Base-by-base conservation (phyloP, 2,113 vertebrate species). In the Procapra przewalskii region DNA sequence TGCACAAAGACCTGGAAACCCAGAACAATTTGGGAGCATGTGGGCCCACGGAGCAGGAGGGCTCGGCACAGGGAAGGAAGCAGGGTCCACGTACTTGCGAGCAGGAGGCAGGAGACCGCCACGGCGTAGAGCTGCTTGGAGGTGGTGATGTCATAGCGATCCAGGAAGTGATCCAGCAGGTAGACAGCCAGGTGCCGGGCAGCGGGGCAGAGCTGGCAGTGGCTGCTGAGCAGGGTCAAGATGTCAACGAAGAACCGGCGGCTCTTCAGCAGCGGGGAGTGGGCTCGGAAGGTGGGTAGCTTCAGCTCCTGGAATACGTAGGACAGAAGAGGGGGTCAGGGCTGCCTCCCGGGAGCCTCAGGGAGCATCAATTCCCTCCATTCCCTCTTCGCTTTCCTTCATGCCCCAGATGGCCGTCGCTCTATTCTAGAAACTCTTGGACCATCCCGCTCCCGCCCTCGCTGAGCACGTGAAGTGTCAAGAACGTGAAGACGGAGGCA, bases 101-200 rank as follows among this genome's bases (percentile, higher is more conserved):
- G 99, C 79, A 99, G 99, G 96, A 99, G 99, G 96, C 99, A 99
- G 96, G 99, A 99, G 88, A 99, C 98, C 0, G 99, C 99, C 87
- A 99, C 98, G 40, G 99, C 82, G 10, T 99, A 99, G 40, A 99
- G 99, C 95, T 99, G 99, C 98, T 99, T 99, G 97, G 97, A 96
- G 97, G 99, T 98, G 3, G 99, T 97, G 95, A 99, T 98, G 79
- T 99, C 99, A 1, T 99, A 99, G 98, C 99, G 99, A 95, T 99
- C 99, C 99, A 99, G 99, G 97, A 99, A 99, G 98, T 99, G 98
- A 98, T 99, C 99, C 97, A 99, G 98, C 97, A 99, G 98, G 98
- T 99, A 99, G 98, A 99, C 91, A 1, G 99, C 99, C 33, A 99
- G 99, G 97, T 99, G 99, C 43, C 99, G 99, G 1, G 99, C 99